Percentiles rank a stretch among this genome's conserved stretches.
These are phyloP conservation scores for Ornithoptera priamus DNA, from an alignment of 2,888 invertebrate species.

Conservation along the genomic window DNA sequence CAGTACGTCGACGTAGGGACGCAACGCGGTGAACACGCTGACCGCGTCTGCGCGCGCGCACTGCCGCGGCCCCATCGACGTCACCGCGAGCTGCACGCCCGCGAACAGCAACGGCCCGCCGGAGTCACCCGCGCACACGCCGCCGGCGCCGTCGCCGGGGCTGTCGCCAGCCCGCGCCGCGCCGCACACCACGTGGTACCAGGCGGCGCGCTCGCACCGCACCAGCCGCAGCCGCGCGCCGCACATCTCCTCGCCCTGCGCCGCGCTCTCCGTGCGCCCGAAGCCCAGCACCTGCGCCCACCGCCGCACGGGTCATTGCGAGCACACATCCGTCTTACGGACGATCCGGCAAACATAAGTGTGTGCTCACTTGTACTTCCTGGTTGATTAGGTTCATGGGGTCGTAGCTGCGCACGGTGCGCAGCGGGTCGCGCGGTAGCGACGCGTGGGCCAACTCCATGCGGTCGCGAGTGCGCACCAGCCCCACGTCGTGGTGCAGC, in stretches of 20 bases:
- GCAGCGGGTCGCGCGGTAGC: conserved; percentile 33
- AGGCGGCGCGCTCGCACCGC: conserved; percentile 51
- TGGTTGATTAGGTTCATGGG: conserved; percentile 40
- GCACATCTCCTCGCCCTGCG: conserved; percentile 55
- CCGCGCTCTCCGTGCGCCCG: conserved; percentile 55
- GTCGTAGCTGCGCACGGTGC: conserved; percentile 43
- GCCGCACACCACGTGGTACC: conserved; percentile 58
- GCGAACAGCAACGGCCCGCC: conserved; percentile 61
- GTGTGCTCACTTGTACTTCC: conserved; percentile 44
- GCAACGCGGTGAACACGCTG: conserved; percentile 64
- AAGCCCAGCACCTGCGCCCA: conserved; percentile 57
- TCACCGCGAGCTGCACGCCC: conserved; percentile 54
- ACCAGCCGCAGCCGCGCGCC: conserved; percentile 50
- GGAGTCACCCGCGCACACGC: conserved; percentile 70
- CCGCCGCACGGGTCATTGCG: too few species aligned
- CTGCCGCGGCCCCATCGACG: conserved; percentile 63
- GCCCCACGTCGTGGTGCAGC: conserved; percentile 68
- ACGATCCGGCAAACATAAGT: too few species aligned
- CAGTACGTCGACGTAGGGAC: conserved; percentile 52
- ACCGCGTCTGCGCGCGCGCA: conserved; percentile 48
- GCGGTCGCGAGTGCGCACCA: conserved; percentile 54
- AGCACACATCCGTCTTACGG: too few species aligned
- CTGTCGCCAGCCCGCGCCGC: conserved; percentile 31
- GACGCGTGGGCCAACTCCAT: conserved; percentile 42
- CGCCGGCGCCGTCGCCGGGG: conserved; percentile 36